phyloP scores from a whole-genome alignment of 2,888 invertebrate species.

The Plagodis pulveraria region DNA sequence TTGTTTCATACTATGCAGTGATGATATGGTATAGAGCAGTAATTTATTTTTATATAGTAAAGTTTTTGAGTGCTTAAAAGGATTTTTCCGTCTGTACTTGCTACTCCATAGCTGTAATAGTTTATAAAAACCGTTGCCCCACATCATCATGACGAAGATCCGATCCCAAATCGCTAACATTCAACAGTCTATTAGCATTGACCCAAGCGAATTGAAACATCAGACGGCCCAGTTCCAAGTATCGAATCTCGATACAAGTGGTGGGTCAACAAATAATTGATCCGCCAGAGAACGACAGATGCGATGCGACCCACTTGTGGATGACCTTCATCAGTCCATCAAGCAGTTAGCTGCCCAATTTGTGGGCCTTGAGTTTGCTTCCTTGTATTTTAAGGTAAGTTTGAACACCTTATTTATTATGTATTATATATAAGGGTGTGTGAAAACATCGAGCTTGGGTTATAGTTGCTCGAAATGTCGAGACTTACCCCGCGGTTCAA shows the following conservation, averaged over 20 bases:
- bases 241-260: conserved; percentile 64
- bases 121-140: no score
- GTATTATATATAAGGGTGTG: no score
- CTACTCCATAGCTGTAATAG: no score
- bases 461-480: no score
- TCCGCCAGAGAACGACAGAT: conserved; percentile 40
- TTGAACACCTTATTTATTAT: no score
- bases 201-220: conserved; percentile 49
- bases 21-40: no score
- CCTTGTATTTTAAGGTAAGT: conserved; percentile 7
- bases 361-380: conserved; percentile 26
- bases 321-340: conserved; percentile 63
- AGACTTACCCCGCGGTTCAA: no score
- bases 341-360: conserved; percentile 38
- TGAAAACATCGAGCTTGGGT: no score
- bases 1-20: no score
- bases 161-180: conserved; percentile 8
- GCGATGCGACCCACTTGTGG: conserved; percentile 54
- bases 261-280: conserved; percentile 73
- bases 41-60: no score
- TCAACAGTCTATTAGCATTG: conserved; percentile 40
- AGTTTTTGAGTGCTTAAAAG: no score
- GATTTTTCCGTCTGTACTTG: no score
- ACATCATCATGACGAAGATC: neutral
- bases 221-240: conserved; percentile 48